Evolutionary conservation across 1,140 invertebrate genomes (phyloP).

Genomic region (Reticulitermes speratus): DNA sequence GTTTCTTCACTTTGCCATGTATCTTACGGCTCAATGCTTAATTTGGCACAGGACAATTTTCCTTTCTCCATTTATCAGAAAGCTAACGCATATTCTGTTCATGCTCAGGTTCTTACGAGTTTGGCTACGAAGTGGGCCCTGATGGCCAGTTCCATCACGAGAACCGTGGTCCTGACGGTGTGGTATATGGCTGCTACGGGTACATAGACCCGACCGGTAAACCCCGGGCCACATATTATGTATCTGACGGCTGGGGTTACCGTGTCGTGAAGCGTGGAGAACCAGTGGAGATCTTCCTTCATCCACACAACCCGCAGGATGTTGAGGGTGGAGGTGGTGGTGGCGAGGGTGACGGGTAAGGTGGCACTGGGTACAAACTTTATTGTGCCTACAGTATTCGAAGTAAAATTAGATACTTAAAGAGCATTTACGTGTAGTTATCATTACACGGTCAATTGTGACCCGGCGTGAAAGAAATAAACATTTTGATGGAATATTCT

Average conservation of each 20-base stretch:
- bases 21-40: too few species aligned
- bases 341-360: not conserved
- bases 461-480: too few species aligned
- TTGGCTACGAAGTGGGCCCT: conserved; percentile 69
- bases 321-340: not conserved
- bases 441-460: too few species aligned
- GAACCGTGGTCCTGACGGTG: conserved; percentile 65
- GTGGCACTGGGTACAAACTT: not conserved
- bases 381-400: too few species aligned
- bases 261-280: conserved; percentile 66
- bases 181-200: conserved; percentile 78
- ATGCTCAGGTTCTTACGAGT: conserved; percentile 62
- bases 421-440: too few species aligned
- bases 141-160: conserved; percentile 79
- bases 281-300: conserved; percentile 66
- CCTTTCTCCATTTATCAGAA: too few species aligned
- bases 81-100: too few species aligned
- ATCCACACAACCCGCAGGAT: conserved; percentile 41
- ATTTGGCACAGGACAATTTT: too few species aligned
- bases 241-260: conserved; percentile 76
- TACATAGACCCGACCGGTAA: conserved; percentile 67
- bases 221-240: conserved; percentile 67
- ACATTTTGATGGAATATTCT: too few species aligned
- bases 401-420: too few species aligned
- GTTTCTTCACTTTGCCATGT: too few species aligned